These are phyloP conservation scores for Zonotrichia leucophrys DNA, from an alignment of 2,113 vertebrate species.

Conservation along the genomic window DNA sequence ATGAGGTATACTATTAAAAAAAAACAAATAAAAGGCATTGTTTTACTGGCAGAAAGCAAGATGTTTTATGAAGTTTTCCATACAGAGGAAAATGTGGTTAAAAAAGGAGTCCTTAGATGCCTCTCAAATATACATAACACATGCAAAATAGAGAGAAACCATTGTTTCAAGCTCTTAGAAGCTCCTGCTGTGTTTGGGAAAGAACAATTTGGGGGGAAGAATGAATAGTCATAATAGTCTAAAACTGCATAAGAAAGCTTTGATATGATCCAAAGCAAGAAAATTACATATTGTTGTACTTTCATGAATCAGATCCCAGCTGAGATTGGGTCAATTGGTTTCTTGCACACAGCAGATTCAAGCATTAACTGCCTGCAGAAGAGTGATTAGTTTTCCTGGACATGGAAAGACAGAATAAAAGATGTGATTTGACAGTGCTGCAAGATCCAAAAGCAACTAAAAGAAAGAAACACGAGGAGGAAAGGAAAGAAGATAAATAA, in stretches of 20 bases:
- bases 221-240: not conserved
- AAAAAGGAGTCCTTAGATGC: not conserved
- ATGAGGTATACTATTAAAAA: not conserved
- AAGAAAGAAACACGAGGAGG: not conserved
- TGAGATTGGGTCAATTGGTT: conserved; percentile 18
- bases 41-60: not conserved
- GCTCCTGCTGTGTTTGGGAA: not conserved
- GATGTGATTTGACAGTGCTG: not conserved
- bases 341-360: not conserved
- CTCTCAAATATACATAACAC: not conserved
- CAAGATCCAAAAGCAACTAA: not conserved
- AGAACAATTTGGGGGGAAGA: not conserved
- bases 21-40: not conserved
- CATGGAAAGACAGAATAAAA: conserved; percentile 4
- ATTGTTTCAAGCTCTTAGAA: not conserved
- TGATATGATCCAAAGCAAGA: not conserved
- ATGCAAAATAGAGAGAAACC: not conserved
- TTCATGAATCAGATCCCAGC: conserved; percentile 24
- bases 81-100: not conserved
- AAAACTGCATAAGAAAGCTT: not conserved
- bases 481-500: not conserved
- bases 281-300: conserved; percentile 20
- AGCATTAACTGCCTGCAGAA: conserved; percentile 4
- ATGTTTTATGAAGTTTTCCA: not conserved
- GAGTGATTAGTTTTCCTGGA: conserved; percentile 4